Conservation (phyloP, 2,113 vertebrate genomes). For the Mohoua ochrocephala region DNA sequence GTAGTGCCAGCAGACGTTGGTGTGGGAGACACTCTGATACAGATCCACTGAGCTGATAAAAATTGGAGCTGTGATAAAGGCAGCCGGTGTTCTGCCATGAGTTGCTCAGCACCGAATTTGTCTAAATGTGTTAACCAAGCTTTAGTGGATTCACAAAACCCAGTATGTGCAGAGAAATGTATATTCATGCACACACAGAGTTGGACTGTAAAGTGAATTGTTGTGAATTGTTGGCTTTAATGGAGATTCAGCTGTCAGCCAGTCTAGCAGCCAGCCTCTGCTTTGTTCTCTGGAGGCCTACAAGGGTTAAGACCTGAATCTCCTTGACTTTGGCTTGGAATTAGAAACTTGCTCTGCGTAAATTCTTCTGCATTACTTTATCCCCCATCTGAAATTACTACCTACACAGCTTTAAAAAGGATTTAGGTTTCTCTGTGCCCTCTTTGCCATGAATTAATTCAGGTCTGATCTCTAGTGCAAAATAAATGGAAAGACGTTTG, state of each 20-base stretch:
- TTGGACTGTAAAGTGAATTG: background rate
- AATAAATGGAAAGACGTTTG: constrained; percentile 28
- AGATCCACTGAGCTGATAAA: background rate
- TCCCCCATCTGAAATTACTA: constrained; percentile 43
- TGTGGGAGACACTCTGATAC: background rate
- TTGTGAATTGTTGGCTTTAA: background rate
- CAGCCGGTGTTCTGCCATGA: background rate
- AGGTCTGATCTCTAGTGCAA: background rate
- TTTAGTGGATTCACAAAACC: background rate
- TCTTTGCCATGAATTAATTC: constrained; percentile 27
- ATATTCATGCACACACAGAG: background rate
- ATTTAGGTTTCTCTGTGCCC: constrained; percentile 35
- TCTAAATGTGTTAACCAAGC: background rate
- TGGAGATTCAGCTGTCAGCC: background rate
- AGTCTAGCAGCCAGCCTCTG: background rate
- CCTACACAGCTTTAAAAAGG: constrained; percentile 20
- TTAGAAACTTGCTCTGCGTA: background rate
- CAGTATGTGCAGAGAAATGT: background rate
- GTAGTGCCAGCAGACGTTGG: background rate
- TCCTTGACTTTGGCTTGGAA: constrained; percentile 31
- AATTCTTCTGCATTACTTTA: constrained; percentile 48
- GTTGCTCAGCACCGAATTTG: background rate
- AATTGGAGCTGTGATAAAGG: background rate
- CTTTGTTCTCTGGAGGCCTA: background rate
- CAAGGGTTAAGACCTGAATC: constrained; percentile 30